Percentiles rank a stretch among this genome's conserved stretches.
These are phyloP conservation scores for Emydocephalus ijimae DNA, from an alignment of 2,113 vertebrate species.

Conservation along the genomic window DNA sequence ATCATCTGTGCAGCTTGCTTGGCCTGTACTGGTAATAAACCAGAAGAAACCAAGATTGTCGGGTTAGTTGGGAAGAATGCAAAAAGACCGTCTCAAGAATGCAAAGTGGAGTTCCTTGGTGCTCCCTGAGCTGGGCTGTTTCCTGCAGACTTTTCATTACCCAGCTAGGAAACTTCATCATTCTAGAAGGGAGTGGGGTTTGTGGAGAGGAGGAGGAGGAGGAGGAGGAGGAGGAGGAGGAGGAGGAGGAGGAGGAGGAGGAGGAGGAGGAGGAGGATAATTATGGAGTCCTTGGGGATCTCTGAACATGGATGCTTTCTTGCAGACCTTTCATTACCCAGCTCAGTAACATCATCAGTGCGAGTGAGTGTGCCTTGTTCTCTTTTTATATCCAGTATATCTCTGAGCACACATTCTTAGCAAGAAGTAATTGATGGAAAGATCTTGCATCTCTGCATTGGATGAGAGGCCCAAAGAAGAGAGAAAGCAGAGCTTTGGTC, in stretches of 20 bases:
- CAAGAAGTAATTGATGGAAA: neutral
- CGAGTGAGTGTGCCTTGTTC: too few relatives aligned
- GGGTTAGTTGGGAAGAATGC: neutral
- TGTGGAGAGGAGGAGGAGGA: neutral
- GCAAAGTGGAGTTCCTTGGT: neutral
- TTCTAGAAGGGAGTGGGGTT: too few relatives aligned
- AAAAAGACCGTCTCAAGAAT: neutral
- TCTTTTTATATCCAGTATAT: neutral
- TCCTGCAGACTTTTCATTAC: neutral
- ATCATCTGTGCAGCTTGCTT: conserved; percentile 80
- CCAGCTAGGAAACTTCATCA: too few relatives aligned
- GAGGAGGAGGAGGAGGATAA: neutral
- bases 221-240: too few relatives aligned
- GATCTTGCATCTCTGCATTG: neutral
- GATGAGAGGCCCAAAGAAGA: neutral
- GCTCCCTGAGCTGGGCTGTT: neutral
- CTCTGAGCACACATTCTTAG: neutral
- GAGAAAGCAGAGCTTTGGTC: neutral
- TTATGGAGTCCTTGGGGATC: too few relatives aligned
- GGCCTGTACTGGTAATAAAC: conserved; percentile 75
- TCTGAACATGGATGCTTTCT: neutral
- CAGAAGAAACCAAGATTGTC: conserved; percentile 16
- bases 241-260: too few relatives aligned
- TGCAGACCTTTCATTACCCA: neutral
- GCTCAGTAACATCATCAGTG: neutral